phyloP scores from a whole-genome alignment of 2,797 vertebrate species.

The Phylloscopus collybita region DNA sequence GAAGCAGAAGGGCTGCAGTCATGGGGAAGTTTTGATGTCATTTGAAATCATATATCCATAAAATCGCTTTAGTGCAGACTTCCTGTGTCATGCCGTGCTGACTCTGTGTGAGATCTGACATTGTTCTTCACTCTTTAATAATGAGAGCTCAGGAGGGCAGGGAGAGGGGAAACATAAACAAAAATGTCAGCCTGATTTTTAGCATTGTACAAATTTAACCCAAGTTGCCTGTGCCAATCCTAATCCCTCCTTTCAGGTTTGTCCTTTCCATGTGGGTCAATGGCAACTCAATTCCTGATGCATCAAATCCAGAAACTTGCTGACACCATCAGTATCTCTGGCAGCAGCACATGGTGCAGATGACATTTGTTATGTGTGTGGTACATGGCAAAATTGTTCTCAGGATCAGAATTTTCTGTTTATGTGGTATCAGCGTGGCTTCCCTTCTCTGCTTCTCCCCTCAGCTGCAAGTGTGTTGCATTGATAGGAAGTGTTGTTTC shows the following conservation, averaged over 20 bases:
- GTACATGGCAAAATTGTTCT: background rate
- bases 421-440: background rate
- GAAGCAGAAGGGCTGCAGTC: background rate
- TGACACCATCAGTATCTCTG: constrained; percentile 52
- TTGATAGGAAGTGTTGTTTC: rapidly evolving
- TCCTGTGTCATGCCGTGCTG: background rate
- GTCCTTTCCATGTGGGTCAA: constrained; percentile 49
- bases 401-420: background rate
- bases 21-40: background rate
- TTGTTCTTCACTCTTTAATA: constrained; percentile 38
- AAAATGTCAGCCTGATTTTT: constrained; percentile 49
- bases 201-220: constrained; percentile 14
- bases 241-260: constrained; percentile 68
- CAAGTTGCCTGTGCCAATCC: constrained; percentile 30
- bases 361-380: constrained; percentile 20
- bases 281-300: constrained; percentile 50
- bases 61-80: background rate
- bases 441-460: background rate
- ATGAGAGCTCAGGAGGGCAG: background rate
- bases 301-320: constrained; percentile 66
- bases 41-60: background rate
- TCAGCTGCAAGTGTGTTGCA: background rate
- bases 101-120: constrained; percentile 24
- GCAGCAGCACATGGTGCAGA: constrained; percentile 22
- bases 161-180: constrained; percentile 27